These are phyloP conservation scores for Chrysopa pallens DNA, from an alignment of 1,140 invertebrate species.

Conservation along the genomic window DNA sequence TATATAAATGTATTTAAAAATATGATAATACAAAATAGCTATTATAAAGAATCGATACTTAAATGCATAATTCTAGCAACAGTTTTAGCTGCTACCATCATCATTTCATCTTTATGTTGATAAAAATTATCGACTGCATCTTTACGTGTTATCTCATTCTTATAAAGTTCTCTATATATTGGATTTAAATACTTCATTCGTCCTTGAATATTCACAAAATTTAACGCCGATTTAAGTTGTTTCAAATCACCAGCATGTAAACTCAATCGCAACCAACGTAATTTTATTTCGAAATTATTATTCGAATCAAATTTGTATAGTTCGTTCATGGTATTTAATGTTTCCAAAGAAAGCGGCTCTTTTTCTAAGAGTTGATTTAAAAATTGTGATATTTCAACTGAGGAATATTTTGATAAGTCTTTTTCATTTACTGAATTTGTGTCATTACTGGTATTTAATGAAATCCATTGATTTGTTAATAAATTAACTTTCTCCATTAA, in stretches of 20 bases:
- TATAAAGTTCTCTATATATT: conserved; percentile 70
- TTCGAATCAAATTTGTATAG: conserved; percentile 45
- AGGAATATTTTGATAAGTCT: conserved; percentile 36
- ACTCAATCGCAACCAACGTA: conserved; percentile 59
- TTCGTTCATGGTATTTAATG: conserved; percentile 41
- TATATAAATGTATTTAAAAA: background rate
- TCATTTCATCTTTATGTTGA: conserved; percentile 55
- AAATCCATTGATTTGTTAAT: conserved; percentile 34
- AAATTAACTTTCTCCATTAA: conserved; percentile 41
- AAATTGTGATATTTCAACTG: conserved; percentile 54
- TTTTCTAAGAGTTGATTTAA: conserved; percentile 47
- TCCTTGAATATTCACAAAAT: conserved; percentile 67
- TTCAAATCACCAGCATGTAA: conserved; percentile 50
- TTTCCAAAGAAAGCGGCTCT: conserved; percentile 29
- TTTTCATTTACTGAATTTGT: conserved; percentile 23
- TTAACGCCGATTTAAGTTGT: conserved; percentile 41
- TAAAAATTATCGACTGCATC: conserved; percentile 54
- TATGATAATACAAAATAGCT: conserved; percentile 3
- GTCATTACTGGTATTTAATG: conserved; percentile 24
- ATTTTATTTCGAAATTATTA: conserved; percentile 70
- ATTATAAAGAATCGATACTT: background rate
- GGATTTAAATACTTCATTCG: conserved; percentile 83
- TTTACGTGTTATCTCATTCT: conserved; percentile 51
- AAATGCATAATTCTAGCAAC: conserved; percentile 62
- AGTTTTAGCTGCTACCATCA: conserved; percentile 54